Conservation (phyloP, 2,797 vertebrate species). For the Liparis tanakae region DNA sequence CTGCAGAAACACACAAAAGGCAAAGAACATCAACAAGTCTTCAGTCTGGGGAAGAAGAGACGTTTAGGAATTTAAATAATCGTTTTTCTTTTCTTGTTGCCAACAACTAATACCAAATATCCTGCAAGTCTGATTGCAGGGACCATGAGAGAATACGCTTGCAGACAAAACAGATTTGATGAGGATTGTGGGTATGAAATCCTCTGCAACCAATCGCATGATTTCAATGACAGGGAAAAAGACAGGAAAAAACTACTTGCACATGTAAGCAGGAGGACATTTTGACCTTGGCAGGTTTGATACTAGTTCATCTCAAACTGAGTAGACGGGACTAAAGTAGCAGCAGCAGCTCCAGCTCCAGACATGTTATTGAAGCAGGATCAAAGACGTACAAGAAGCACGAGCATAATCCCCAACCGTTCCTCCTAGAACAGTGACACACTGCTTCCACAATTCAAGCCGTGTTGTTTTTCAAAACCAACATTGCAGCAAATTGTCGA, state of each 20-base stretch:
- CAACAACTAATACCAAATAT: neutral
- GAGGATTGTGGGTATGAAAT: neutral
- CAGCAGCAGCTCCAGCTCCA: slow-evolving; percentile 22
- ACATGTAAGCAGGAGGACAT: slow-evolving; percentile 27
- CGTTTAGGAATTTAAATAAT: neutral
- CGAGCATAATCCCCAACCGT: slow-evolving; percentile 27
- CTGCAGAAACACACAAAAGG: slow-evolving; percentile 18
- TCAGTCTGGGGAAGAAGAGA: slow-evolving; percentile 2
- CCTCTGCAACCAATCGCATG: neutral
- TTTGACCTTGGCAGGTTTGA: slow-evolving; percentile 23
- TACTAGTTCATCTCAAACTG: slow-evolving; percentile 9
- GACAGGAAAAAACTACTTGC: neutral
- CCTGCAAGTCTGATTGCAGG: neutral
- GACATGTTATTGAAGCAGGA: slow-evolving; percentile 45
- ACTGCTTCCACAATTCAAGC: slow-evolving; percentile 33
- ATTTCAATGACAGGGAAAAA: slow-evolving; percentile 2
- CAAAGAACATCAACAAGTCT: neutral
- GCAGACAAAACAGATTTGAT: neutral
- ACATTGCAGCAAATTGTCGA: slow-evolving; percentile 42
- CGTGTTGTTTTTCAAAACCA: slow-evolving; percentile 30
- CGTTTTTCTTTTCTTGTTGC: neutral
- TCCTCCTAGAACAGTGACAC: slow-evolving; percentile 49
- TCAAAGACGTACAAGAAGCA: slow-evolving; percentile 42
- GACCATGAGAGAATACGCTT: slow-evolving; percentile 7
- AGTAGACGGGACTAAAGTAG: slow-evolving; percentile 9